Conservation (phyloP, 2,888 invertebrate genomes). For the Callinectes sapidus region DNA sequence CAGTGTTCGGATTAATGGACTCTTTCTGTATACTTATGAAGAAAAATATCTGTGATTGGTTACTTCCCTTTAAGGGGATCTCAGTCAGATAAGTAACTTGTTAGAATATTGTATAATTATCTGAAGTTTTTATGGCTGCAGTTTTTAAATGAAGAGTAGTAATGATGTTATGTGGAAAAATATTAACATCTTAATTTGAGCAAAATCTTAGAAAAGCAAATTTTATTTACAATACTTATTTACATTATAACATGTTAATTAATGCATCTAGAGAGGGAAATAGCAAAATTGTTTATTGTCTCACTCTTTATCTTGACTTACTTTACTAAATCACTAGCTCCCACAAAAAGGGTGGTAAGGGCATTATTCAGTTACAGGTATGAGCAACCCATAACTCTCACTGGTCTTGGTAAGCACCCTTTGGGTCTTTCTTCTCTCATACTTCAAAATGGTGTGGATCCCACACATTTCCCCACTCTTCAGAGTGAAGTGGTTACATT, state of each 20-base stretch:
- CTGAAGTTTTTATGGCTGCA: background rate
- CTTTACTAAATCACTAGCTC: background rate
- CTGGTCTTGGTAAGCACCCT: slow-evolving; percentile 21
- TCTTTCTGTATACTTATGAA: no score
- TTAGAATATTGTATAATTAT: background rate
- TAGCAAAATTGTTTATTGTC: background rate
- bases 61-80: no score
- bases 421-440: background rate
- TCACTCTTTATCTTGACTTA: background rate
- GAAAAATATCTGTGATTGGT: background rate
- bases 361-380: background rate
- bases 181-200: background rate
- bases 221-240: background rate
- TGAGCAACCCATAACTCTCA: slow-evolving; percentile 10
- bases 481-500: slow-evolving; percentile 47
- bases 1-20: no score
- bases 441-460: background rate
- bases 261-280: background rate
- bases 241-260: background rate
- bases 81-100: no score
- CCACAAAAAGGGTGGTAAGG: background rate
- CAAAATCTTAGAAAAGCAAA: background rate
- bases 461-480: slow-evolving; percentile 34
- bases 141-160: background rate
- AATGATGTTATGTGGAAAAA: background rate